These are phyloP conservation scores for Drosophila picticornis DNA, from an alignment of 2,888 invertebrate genomes.

Conservation along the genomic window DNA sequence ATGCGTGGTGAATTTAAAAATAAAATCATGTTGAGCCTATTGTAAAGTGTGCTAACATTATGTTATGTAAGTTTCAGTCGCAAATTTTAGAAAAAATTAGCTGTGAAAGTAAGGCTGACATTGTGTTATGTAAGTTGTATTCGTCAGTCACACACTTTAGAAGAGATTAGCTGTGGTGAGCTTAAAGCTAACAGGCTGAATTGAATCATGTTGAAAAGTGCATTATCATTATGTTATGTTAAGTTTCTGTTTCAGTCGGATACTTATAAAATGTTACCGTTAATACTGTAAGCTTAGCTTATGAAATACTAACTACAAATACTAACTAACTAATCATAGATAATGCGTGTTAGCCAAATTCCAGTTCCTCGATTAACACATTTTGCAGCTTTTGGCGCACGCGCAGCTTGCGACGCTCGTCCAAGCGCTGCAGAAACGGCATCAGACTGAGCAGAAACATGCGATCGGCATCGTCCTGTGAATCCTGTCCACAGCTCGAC, in stretches of 20 bases:
- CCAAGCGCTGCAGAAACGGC: conserved; percentile 75
- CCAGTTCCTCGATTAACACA: conserved; percentile 75
- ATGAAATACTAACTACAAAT: conserved; percentile 36
- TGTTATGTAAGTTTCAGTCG: neutral
- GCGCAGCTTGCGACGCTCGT: conserved; percentile 72
- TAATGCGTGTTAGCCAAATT: conserved; percentile 65
- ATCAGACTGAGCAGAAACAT: conserved; percentile 78
- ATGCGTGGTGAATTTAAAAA: neutral
- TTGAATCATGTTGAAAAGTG: neutral
- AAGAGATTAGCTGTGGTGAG: neutral
- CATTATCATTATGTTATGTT: neutral
- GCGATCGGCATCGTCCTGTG: conserved; percentile 74
- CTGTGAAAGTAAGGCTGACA: neutral
- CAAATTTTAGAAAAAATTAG: neutral
- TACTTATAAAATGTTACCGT: conserved; percentile 32
- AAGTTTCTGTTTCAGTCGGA: conserved; percentile 56
- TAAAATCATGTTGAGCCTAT: neutral
- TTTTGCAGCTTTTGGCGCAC: conserved; percentile 80
- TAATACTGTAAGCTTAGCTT: conserved; percentile 79
- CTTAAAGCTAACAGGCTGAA: neutral
- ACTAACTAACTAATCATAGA: neutral
- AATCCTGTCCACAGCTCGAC: conserved; percentile 21
- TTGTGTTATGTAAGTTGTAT: neutral
- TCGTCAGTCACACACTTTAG: neutral
- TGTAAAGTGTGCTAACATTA: neutral